phyloP scores from a whole-genome alignment of 64 coral and sea anemone genomes.

The Montipora sp. region DNA sequence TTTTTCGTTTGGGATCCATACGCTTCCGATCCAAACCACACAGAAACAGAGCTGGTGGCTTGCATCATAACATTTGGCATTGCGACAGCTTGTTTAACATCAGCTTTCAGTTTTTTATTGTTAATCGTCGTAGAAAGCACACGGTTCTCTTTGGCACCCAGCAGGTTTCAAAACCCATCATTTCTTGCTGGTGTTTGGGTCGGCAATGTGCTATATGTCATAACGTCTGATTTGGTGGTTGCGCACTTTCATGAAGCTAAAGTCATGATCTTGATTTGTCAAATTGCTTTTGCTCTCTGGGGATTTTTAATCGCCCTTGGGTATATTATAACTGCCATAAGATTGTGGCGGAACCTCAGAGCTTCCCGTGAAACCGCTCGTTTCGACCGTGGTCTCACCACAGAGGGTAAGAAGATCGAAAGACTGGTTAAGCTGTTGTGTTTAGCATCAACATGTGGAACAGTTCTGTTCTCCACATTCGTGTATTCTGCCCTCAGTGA shows the following conservation, averaged over 20 bases:
- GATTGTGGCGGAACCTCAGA: slow-evolving; percentile 67
- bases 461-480: slow-evolving; percentile 5
- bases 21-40: background rate
- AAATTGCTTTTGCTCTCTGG: slow-evolving; percentile 65
- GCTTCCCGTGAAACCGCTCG: slow-evolving; percentile 34
- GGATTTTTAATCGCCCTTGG: slow-evolving; percentile 69
- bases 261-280: slow-evolving; percentile 64
- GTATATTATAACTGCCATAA: slow-evolving; percentile 51
- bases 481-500: slow-evolving; percentile 10
- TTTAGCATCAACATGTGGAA: background rate
- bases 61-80: slow-evolving; percentile 50
- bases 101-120: slow-evolving; percentile 69
- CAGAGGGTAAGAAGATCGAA: slow-evolving; percentile 14
- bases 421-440: background rate
- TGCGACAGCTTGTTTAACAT: slow-evolving; percentile 69
- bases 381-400: background rate
- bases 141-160: slow-evolving; percentile 55
- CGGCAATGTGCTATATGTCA: slow-evolving; percentile 58
- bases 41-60: slow-evolving; percentile 19
- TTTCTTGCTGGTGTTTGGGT: slow-evolving; percentile 52
- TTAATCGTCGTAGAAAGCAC: slow-evolving; percentile 82
- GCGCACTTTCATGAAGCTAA: slow-evolving; percentile 33
- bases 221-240: slow-evolving; percentile 70
- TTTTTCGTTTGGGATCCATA: slow-evolving; percentile 70
- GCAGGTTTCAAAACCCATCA: slow-evolving; percentile 47